Evolutionary conservation across 2,797 vertebrate species (phyloP), one percentile per base, ranked within the genome.

Genomic region (Centropyge bicolor): DNA sequence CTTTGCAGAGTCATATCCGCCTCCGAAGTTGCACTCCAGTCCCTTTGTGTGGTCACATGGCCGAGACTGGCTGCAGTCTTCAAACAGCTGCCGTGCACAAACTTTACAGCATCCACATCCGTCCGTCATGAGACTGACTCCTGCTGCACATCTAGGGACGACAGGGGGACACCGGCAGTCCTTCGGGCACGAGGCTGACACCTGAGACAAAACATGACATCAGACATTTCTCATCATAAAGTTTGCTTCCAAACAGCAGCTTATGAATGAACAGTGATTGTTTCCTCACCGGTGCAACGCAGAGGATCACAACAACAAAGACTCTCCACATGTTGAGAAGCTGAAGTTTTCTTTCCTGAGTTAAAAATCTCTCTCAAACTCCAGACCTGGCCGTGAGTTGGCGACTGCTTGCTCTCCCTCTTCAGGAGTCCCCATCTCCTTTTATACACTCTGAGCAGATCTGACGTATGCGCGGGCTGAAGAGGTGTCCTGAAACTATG

Each of bases 21-120:
- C 96, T 75, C 97, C 97, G 70, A 96, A 97, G 92, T 98, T 97
- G 95, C 97, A 97, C 93, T 97, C 96, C 87, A 98, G 94, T 38
- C 97, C 97, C 86, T 97, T 98, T n/a, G 94, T 95, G 72, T 95
- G 95, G 93, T 98, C 97, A 80, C 97, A 98, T 16, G 96, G 97
- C 86, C 94, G 95, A 17, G 64, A 82, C 76, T 92, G 91, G 92
- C 96, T 97, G 93, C 97, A 98, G 93, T 98, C 97, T 55, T 98
- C 96, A 83, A 97, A 98, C 75, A 98, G 96, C 86, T 98, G 97
- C 85, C 93, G 95, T 43, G 96, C 96, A 88, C 97, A 98, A 81
- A 97, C 96, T 77, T 94, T 95, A 86, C 97, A 98, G 93, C 97
- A 98, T 89, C 96, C 95, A 54, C 97, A 98, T 86, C 90, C 91